Conservation (phyloP, 2,113 vertebrate species). For the Caranx melampygus region DNA sequence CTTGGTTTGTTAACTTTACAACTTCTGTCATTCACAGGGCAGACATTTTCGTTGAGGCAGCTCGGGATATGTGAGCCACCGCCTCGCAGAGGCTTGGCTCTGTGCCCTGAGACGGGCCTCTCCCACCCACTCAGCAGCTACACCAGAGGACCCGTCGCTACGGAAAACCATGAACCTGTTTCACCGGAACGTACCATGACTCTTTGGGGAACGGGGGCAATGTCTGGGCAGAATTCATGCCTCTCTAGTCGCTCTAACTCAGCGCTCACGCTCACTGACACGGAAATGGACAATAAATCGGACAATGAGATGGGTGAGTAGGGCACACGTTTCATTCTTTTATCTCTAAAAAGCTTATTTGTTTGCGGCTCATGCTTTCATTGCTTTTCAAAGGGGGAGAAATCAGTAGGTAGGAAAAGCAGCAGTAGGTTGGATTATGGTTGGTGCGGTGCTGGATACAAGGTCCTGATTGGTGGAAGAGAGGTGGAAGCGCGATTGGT, state of each 20-base stretch:
- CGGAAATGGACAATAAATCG: constrained; percentile 97
- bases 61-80: constrained; percentile 96
- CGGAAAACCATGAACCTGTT: constrained; percentile 93
- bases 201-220: constrained; percentile 95
- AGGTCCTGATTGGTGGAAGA: constrained; percentile 69
- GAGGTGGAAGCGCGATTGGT: constrained; percentile 64
- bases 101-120: constrained; percentile 97
- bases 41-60: constrained; percentile 98
- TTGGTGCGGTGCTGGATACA: constrained; percentile 52
- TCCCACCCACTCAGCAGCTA: constrained; percentile 92
- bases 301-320: constrained; percentile 97
- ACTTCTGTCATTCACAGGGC: constrained; percentile 88
- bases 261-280: constrained; percentile 96
- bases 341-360: constrained; percentile 32
- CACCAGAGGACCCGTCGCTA: constrained; percentile 90
- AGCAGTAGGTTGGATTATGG: constrained; percentile 58
- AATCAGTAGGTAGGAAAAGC: constrained; percentile 29
- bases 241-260: constrained; percentile 98
- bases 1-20: constrained; percentile 74
- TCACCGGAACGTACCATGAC: constrained; percentile 96
- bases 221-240: constrained; percentile 93
- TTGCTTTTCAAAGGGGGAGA: constrained; percentile 32
- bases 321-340: constrained; percentile 46
- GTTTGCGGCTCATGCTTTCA: constrained; percentile 40
- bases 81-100: constrained; percentile 92